Base-by-base conservation (phyloP, 2,888 invertebrate genomes). In the Baccha elongata region DNA sequence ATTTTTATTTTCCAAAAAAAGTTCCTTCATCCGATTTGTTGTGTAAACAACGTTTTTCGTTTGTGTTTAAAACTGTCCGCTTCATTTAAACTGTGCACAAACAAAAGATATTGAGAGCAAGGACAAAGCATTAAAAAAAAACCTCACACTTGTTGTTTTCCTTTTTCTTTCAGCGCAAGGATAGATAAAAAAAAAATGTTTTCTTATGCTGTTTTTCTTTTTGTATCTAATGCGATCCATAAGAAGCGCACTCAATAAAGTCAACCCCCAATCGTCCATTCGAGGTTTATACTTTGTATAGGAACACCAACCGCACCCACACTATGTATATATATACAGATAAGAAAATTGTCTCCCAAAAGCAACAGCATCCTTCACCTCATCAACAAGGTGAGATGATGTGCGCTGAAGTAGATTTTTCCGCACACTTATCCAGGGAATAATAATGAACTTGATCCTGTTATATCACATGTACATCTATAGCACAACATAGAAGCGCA, bases 381-480 rank as follows among this genome's bases (percentile, higher is more conserved):
- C 67, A 48, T 62, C 52, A 42, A 42, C 55, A 48, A 79, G 60
- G 60, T 67, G 73, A 52, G 67, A 29, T 48, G 68, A 74, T 74
- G 79, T 79, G 79, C 79, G 79, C 55, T 74, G 67, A 80, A 68
- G 74, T 74, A 68, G 40, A 80, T 80, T 62, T 68, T 80, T 80
- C 74, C 74, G 74, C 62, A 74, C 79, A 80, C 79, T 74, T 80
- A 80, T 80, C 68, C 68, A 40, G 48, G 37, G 74, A 74, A 74
- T 74, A 80, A 80, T 80, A 80, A 80, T 67, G 79, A 55, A 67
- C 60, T 67, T 73, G 79, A 73, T 74, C 62, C 68, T 67, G 53
- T 44, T 64, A 72, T 15, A 62, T 40, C 4, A 13, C 11, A 11
- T 19, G 3, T 44, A 19, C 13, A 40, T 40, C 6, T 26, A 58